phyloP scores from a whole-genome alignment of 2,113 vertebrate species.

The Piaya cayana region DNA sequence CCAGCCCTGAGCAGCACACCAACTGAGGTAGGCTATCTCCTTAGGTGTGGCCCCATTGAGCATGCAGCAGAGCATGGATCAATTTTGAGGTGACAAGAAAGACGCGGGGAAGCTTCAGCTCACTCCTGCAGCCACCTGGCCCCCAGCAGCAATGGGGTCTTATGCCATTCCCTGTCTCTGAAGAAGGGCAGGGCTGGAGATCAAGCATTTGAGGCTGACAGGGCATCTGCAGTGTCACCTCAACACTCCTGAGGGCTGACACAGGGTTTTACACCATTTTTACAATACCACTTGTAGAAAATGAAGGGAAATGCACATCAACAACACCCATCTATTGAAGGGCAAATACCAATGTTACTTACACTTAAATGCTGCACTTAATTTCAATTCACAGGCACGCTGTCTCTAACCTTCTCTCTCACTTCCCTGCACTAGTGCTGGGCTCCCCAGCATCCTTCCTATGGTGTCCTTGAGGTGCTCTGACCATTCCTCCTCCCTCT shows the following conservation, averaged over 20 bases:
- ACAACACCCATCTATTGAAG: background rate
- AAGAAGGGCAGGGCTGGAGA: background rate
- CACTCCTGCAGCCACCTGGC: background rate
- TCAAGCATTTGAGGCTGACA: rapidly evolving
- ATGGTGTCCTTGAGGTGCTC: background rate
- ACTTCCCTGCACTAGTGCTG: background rate
- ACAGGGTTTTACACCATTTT: background rate
- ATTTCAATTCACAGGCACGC: background rate
- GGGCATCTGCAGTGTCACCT: background rate
- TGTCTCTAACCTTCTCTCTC: background rate
- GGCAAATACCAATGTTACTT: background rate
- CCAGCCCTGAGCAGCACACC: rapidly evolving
- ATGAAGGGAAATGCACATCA: background rate
- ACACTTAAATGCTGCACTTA: background rate
- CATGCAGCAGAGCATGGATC: background rate
- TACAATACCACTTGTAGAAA: background rate
- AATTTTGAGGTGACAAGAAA: background rate
- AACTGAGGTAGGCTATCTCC: background rate
- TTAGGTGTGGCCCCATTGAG: rapidly evolving
- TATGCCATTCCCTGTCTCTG: background rate
- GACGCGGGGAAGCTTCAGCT: background rate
- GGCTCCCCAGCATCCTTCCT: background rate
- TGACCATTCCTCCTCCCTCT: background rate
- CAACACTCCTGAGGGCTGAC: background rate
- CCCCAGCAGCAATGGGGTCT: rapidly evolving